Evolutionary conservation across 2,797 vertebrate species (phyloP).

Genomic region (Anguilla obscura): DNA sequence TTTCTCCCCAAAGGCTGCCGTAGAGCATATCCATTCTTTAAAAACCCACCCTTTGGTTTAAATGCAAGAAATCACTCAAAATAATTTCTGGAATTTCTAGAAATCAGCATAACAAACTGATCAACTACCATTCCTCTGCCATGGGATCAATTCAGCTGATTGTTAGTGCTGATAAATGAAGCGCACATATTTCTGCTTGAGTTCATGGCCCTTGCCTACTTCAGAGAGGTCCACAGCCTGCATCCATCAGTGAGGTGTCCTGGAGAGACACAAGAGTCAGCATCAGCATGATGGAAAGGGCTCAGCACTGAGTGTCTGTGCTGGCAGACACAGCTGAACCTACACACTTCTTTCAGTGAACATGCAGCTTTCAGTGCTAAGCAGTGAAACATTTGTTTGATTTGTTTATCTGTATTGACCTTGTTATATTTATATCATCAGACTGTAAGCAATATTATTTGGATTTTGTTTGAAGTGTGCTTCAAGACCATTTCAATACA

Average conservation of each 20-base stretch:
- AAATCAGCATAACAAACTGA: background rate
- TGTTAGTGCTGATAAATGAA: background rate
- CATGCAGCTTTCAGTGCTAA: background rate
- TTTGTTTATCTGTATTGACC: background rate
- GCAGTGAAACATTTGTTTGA: background rate
- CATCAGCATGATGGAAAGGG: background rate
- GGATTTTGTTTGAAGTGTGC: background rate
- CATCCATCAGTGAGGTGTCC: conserved; percentile 47
- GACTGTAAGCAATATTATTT: background rate
- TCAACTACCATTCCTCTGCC: background rate
- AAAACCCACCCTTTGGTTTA: background rate
- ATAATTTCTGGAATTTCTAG: background rate
- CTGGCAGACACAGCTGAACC: background rate
- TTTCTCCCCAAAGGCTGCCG: background rate
- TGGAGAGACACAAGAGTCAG: conserved; percentile 36
- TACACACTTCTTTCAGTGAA: background rate
- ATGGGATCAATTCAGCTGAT: background rate
- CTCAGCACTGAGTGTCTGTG: background rate
- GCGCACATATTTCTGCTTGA: background rate
- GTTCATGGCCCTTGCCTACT: background rate
- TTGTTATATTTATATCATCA: background rate
- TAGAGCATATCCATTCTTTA: background rate
- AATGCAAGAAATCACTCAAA: background rate
- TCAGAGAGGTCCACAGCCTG: conserved; percentile 46
- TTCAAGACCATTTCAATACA: background rate